These are phyloP conservation scores for Hydroisotoma schaefferi DNA, from an alignment of 2,888 invertebrate species.

Conservation along the genomic window DNA sequence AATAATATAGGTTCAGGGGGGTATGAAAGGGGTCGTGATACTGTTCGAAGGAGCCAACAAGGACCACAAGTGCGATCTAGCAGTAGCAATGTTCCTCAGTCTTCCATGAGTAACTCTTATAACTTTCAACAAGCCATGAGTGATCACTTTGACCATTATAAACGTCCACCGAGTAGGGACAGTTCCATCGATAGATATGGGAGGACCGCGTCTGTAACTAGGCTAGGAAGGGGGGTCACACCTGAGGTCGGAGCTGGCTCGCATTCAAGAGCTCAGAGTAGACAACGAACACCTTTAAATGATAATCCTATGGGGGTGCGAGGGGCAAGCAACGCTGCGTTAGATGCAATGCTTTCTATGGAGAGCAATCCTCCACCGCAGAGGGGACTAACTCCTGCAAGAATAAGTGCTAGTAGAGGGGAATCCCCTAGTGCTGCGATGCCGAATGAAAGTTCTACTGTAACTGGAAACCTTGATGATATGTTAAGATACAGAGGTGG, in stretches of 20 bases:
- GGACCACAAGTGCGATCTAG: constrained; percentile 15
- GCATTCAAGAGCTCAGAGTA: constrained; percentile 55
- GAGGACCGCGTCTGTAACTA: constrained; percentile 70
- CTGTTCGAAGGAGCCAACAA: constrained; percentile 39
- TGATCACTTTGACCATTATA: constrained; percentile 92
- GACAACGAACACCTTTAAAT: constrained; percentile 46
- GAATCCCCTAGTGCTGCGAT: constrained; percentile 30
- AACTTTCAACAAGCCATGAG: constrained; percentile 64
- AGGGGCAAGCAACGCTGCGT: constrained; percentile 38
- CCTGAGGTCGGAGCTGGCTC: constrained; percentile 50
- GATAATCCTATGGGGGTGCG: constrained; percentile 28
- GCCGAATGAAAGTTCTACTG: constrained; percentile 34
- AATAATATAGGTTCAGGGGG: constrained; percentile 17
- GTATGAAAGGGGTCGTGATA: constrained; percentile 44
- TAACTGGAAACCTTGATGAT: constrained; percentile 54
- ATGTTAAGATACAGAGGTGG: constrained; percentile 74
- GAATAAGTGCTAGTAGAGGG: constrained; percentile 53
- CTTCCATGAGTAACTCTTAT: constrained; percentile 29
- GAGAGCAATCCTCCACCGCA: constrained; percentile 37
- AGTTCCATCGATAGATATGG: constrained; percentile 54
- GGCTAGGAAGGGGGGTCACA: constrained; percentile 52
- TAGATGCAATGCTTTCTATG: constrained; percentile 41
- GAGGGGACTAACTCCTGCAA: constrained; percentile 50
- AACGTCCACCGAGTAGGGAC: constrained; percentile 75
- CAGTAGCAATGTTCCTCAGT: constrained; percentile 1